Conservation (phyloP, 2,113 vertebrate species). For the Zosterops borbonicus region DNA sequence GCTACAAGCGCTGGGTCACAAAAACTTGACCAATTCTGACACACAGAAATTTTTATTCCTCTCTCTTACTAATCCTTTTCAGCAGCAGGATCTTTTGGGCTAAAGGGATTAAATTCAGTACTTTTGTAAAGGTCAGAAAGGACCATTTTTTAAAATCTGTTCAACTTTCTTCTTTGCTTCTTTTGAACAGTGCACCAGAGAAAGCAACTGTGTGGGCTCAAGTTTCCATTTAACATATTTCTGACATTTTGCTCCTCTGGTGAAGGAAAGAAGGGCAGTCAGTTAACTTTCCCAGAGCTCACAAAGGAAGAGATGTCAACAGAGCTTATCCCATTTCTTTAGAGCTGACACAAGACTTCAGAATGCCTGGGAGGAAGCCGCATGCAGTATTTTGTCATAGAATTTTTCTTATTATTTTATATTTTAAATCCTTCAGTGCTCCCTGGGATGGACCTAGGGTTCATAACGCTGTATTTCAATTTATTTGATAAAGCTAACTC, state of each 20-base stretch:
- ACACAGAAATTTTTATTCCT: neutral
- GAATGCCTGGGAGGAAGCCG: neutral
- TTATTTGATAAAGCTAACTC: constrained; percentile 3
- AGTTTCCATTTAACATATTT: constrained; percentile 39
- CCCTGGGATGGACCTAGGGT: neutral
- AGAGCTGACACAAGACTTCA: neutral
- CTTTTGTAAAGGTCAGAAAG: constrained; percentile 38
- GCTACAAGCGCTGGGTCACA: neutral
- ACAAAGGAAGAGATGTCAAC: constrained; percentile 6
- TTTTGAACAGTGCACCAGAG: neutral
- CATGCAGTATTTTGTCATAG: neutral
- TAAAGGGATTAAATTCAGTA: constrained; percentile 36
- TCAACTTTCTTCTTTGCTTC: constrained; percentile 18
- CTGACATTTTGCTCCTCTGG: constrained; percentile 22
- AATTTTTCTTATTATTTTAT: neutral
- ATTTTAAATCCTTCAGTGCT: neutral
- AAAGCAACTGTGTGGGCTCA: neutral
- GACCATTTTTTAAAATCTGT: neutral
- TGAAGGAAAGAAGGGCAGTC: neutral
- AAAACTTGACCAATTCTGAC: constrained; percentile 10
- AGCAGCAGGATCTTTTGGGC: neutral
- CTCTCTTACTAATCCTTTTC: neutral
- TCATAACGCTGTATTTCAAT: neutral
- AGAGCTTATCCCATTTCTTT: neutral
- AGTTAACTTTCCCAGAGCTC: neutral